Percentiles rank a stretch among this genome's conserved stretches.
Conservation (phyloP, 1,140 invertebrate genomes). For the Thaumetopoea pityocampa region DNA sequence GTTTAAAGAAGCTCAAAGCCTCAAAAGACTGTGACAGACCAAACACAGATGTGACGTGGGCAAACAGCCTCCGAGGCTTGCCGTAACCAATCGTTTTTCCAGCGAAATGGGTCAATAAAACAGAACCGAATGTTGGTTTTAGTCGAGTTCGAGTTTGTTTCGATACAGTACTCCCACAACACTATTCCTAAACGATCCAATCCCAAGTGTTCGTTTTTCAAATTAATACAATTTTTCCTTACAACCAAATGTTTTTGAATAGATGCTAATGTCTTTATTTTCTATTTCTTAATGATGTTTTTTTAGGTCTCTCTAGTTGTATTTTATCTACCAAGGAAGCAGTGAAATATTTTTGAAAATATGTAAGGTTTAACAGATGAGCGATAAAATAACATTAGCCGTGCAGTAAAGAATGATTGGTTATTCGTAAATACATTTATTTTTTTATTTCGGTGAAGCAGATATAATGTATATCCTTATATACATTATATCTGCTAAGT, state of each 20-base stretch:
- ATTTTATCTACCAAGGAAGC: too few relatives aligned
- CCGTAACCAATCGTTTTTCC: slow-evolving; percentile 40
- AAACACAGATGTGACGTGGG: slow-evolving; percentile 62
- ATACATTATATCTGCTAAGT: too few relatives aligned
- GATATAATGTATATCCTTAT: too few relatives aligned
- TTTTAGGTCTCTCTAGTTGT: too few relatives aligned
- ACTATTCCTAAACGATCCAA: slow-evolving; percentile 18
- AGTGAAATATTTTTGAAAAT: too few relatives aligned
- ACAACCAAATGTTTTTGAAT: slow-evolving; percentile 3
- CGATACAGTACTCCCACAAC: slow-evolving; percentile 14
- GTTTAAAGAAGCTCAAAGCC: slow-evolving; percentile 49
- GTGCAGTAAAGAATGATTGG: too few relatives aligned
- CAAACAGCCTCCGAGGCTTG: slow-evolving; percentile 38
- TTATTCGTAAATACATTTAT: too few relatives aligned
- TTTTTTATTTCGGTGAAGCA: too few relatives aligned
- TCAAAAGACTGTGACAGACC: slow-evolving; percentile 52
- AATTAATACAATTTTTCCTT: slow-evolving; percentile 3
- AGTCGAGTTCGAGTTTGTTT: slow-evolving; percentile 16
- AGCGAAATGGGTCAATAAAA: slow-evolving; percentile 28
- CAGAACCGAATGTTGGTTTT: slow-evolving; percentile 27
- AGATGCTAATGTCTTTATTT: slow-evolving; percentile 7
- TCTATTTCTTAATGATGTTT: too few relatives aligned
- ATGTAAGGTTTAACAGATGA: too few relatives aligned
- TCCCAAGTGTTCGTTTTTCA: slow-evolving; percentile 12
- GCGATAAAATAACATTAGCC: too few relatives aligned